Base-by-base conservation (phyloP, 2,113 vertebrate genomes). In the Drymodes brunneopygia region DNA sequence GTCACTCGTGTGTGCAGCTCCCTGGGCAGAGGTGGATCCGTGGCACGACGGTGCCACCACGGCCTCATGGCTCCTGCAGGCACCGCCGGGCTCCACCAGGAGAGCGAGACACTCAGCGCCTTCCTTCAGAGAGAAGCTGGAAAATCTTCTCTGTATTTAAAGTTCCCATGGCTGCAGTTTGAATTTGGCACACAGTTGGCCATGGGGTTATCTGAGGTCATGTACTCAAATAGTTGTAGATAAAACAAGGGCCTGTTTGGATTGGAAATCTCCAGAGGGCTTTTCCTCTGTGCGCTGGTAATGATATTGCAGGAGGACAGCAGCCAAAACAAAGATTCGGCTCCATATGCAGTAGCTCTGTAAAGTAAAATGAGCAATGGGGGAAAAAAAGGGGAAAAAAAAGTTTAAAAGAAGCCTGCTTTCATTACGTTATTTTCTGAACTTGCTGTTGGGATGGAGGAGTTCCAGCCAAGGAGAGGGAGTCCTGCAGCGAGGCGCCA, bases 191-290 rank as follows among this genome's bases (percentile, higher is more conserved):
- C 44, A 12, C 60, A 36, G 72, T 87, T 88, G 81, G 79, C 95
- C 40, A 2, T 0, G 44, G 82, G 95, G 96, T 97, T 97, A 97
- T 97, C 97, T 96, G 70, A 96, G 97, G 97, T 96, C 92, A 82
- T 94, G 93, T 91, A 96, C 92, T 97, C 96, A 86, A 88, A 97
- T 92, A 82, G 81, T 91, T 94, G 93, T 87, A 95, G 95, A 96
- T 97, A 94, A 96, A 97, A 88, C 93, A 92, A 96, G 95, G 81
- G 93, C 87, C 94, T 97, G 93, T 97, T 97, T 96, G 96, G 94
- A 91, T 95, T 95, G 94, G 96, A 96, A 97, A 91, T 95, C 94
- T 95, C 97, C 93, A 95, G 94, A 96, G 94, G 94, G 92, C 92
- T 94, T 97, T 95, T 92, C 87, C 95, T 96, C 56, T 87, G 91